These are phyloP conservation scores for Drosophila kambysellisi DNA, from an alignment of 2,888 invertebrate species.

Conservation along the genomic window DNA sequence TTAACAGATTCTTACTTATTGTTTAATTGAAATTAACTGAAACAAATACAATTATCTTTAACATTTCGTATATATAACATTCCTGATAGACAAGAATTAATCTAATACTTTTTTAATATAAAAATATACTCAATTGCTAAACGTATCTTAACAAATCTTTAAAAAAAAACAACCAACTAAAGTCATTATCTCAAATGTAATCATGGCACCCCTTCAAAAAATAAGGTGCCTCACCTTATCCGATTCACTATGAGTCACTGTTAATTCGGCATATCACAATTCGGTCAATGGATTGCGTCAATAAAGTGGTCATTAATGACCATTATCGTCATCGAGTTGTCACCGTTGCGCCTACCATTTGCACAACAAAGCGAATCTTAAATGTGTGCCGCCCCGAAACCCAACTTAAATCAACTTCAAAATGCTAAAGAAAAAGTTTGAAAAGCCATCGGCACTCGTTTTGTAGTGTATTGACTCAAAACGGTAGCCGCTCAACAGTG, in stretches of 20 bases:
- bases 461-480: slow-evolving; percentile 65
- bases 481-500: slow-evolving; percentile 83
- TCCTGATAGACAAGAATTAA: background rate
- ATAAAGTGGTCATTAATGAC: slow-evolving; percentile 61
- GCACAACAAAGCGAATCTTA: slow-evolving; percentile 53
- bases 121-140: background rate
- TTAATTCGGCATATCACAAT: slow-evolving; percentile 48
- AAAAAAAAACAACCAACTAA: background rate
- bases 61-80: background rate
- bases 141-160: background rate
- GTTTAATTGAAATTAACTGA: background rate
- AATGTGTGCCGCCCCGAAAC: slow-evolving; percentile 20
- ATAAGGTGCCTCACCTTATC: background rate
- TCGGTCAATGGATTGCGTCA: slow-evolving; percentile 70
- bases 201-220: background rate
- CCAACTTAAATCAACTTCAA: background rate
- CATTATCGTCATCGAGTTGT: slow-evolving; percentile 34
- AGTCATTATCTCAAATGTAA: background rate
- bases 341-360: slow-evolving; percentile 33
- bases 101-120: background rate
- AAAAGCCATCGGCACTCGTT: slow-evolving; percentile 17
- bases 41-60: background rate
- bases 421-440: slow-evolving; percentile 9
- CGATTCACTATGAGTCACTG: slow-evolving; percentile 20
- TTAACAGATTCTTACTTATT: background rate